Evolutionary conservation across 2,113 vertebrate genomes (phyloP).

Genomic region (Odontesthes bonariensis): DNA sequence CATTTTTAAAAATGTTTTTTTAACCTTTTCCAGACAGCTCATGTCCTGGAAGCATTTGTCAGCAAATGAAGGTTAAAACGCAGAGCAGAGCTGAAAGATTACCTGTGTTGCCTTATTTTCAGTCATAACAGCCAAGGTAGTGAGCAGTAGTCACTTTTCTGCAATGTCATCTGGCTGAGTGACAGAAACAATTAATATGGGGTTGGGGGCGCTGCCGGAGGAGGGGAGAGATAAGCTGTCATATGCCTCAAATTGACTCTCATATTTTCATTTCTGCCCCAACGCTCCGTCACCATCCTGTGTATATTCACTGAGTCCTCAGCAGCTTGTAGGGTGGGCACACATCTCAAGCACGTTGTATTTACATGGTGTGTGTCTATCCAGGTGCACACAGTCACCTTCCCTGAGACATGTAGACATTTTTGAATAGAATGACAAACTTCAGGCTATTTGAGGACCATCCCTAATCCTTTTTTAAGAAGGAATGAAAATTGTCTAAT

Average conservation of each 20-base stretch:
- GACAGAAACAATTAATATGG: slow-evolving; percentile 71
- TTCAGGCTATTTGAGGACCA: too few species aligned
- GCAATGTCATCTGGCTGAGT: slow-evolving; percentile 67
- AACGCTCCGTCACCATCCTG: slow-evolving; percentile 3
- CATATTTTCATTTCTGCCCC: slow-evolving; percentile 41
- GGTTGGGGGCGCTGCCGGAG: background rate
- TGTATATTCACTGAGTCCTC: background rate
- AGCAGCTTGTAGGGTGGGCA: slow-evolving; percentile 11
- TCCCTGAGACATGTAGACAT: too few species aligned
- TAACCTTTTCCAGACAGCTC: background rate
- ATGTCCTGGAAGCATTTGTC: slow-evolving; percentile 41
- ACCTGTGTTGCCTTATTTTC: slow-evolving; percentile 39
- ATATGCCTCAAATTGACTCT: slow-evolving; percentile 42
- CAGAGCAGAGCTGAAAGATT: slow-evolving; percentile 56
- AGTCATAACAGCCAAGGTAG: slow-evolving; percentile 28
- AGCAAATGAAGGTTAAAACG: slow-evolving; percentile 62
- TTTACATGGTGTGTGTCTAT: slow-evolving; percentile 4
- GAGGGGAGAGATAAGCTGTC: slow-evolving; percentile 29
- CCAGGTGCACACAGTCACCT: background rate
- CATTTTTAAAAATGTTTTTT: background rate
- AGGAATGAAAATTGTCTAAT: background rate
- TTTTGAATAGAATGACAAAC: too few species aligned
- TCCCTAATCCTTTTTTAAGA: background rate
- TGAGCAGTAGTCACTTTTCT: slow-evolving; percentile 48
- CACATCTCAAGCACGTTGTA: background rate